Evolutionary conservation across 1,140 invertebrate species (phyloP), one percentile per base, ranked within the genome.

Genomic region (Tribolium madens): DNA sequence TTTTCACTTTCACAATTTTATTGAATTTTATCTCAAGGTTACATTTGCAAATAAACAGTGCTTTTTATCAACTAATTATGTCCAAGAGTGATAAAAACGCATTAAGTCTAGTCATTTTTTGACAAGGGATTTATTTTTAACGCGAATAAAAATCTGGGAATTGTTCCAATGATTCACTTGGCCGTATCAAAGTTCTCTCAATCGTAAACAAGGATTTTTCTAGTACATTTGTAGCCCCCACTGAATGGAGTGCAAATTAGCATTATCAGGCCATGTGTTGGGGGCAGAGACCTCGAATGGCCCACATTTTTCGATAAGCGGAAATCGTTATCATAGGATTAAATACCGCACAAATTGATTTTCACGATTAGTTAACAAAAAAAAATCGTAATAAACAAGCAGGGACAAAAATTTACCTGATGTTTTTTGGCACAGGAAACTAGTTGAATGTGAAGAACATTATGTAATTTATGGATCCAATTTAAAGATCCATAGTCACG

Each of bases 351-450:
- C n/a, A 9, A 42, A n/a, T 9, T 42, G 36, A 10, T 42, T 42
- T 42, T 42, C 9, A 9, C 9, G 2, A 42, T 42, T 10, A 42
- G n/a, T 42, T 42, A 64, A 31, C 1, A 33, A 64, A 6, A 64
- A 33, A 1, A 33, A 12, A 64, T n/a, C 57, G 26, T 33, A 64
- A 64, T 64, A 64, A 64, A 21, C 52, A 57, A 57, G 9, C 13
- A 13, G 12, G 9, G 6, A 7, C n/a, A 64, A 64, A 64, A 64
- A 64, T n/a, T 13, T 33, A 64, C 57, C 57, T 64, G 57, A 64
- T 64, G 21, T 64, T 50, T 9, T 64, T 64, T 64, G 57, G 57
- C 57, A 64, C 57, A 33, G 21, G 21, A 64, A 33, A 33, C 26
- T 64, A 64, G 10, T 31, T 64, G 26, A 64, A 64, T 64, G 12